Evolutionary conservation across 2,888 invertebrate genomes (phyloP), one percentile per base, ranked within the genome.

Genomic region (Steinernema scapterisci): DNA sequence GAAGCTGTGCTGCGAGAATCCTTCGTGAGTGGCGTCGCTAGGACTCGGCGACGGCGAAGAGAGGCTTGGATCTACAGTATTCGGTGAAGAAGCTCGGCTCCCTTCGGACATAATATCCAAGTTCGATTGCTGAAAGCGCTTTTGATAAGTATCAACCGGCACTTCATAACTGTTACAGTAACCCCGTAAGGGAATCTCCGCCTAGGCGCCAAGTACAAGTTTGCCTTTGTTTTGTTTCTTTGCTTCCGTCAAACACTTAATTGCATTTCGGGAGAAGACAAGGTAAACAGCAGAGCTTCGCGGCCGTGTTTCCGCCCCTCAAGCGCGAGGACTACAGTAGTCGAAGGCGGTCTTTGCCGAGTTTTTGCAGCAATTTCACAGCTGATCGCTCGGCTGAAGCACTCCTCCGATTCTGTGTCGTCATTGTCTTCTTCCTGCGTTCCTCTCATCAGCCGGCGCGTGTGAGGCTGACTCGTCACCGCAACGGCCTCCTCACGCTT

Each of bases 1-100:
- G 31, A 63, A 31, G 31, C 63, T 63, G 63, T 63, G 63, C 63
- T 63, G 63, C 38, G 63, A 63, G 63, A 63, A 63, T 25, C 63
- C 63, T 38, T 63, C 63, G 63, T 63, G 63, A 6, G 63, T 63
- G 27, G 63, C 63, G 63, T 63, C 63, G 31, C 63, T 63, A 1
- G 63, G 63, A 21, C 25, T 31, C 27, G 63, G 63, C 9, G 63
- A 63, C 31, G 63, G 63, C 63, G 63, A 63, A 63, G 63, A 63
- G 31, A 31, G 63, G 38, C 63, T 31, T 9, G 63, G 63, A 27
- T 27, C 63, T 27, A 63, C 63, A 13, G 27, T 63, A 25, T 54
- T 54, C 13, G 63, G 63, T 16, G 63, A 63, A 11, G 63, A 63
- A 16, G 63, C 63, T 13, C 63, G 63, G 19, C 63, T 63, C 16